These are phyloP conservation scores for Eupsilia transversa DNA, from an alignment of 2,888 invertebrate genomes.

Conservation along the genomic window DNA sequence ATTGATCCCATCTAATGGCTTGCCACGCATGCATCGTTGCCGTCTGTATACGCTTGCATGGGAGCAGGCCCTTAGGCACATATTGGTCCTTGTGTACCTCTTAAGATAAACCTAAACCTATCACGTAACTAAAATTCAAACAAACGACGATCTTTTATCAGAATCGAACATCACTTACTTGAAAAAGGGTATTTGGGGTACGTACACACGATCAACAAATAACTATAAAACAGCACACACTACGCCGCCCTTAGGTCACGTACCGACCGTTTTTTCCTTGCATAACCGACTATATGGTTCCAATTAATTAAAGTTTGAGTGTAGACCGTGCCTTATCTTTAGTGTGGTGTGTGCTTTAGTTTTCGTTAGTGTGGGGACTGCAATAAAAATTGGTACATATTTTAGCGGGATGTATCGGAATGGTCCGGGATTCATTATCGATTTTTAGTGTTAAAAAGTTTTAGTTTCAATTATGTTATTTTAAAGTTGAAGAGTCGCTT, in stretches of 20 bases:
- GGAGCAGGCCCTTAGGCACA: no score
- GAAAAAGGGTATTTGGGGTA: constrained; percentile 64
- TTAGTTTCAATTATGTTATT: not conserved
- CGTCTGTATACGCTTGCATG: no score
- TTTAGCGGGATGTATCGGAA: constrained; percentile 31
- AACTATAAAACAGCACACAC: constrained; percentile 62
- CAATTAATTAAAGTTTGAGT: constrained; percentile 81
- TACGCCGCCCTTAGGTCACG: constrained; percentile 70
- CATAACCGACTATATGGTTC: constrained; percentile 69
- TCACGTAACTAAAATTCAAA: not conserved
- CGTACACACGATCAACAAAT: constrained; percentile 62
- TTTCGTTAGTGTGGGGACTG: constrained; percentile 54
- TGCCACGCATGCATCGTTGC: no score
- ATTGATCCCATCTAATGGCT: no score
- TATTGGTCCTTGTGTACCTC: no score
- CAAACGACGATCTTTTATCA: constrained; percentile 37
- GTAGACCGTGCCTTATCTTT: constrained; percentile 78
- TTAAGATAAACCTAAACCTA: no score
- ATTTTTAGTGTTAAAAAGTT: not conserved
- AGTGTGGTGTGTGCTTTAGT: constrained; percentile 55
- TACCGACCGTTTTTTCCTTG: constrained; percentile 73
- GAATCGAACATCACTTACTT: constrained; percentile 40
- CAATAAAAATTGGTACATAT: constrained; percentile 54
- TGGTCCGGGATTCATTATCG: not conserved
- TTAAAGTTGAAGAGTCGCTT: not conserved